Conservation (phyloP, 2,113 vertebrate genomes). For the Gila orcuttii region DNA sequence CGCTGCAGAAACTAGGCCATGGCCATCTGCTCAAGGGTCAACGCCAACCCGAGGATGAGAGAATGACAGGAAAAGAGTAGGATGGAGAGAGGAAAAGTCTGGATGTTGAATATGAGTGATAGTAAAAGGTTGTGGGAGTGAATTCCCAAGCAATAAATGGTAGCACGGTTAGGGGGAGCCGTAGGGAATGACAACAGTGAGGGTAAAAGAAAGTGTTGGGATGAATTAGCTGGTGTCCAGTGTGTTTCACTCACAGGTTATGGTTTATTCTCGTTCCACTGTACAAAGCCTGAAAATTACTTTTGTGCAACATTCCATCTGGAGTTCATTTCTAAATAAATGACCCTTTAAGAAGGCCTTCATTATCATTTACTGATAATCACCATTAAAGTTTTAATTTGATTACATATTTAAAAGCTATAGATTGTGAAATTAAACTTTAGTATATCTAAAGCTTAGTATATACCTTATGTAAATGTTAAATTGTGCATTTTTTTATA, state of each 20-base stretch:
- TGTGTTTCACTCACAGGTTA: not conserved
- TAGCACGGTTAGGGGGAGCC: not conserved
- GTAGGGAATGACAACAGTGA: not conserved
- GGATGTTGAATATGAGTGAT: not conserved
- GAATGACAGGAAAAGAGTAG: not conserved
- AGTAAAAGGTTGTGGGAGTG: not conserved
- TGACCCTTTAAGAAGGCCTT: not conserved
- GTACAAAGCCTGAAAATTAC: not conserved
- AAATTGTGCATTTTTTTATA: not conserved
- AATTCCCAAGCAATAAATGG: not conserved
- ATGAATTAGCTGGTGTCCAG: not conserved
- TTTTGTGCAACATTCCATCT: not conserved
- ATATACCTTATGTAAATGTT: not conserved
- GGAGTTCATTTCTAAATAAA: not conserved
- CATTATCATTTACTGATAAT: not conserved
- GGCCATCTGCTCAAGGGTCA: slow-evolving; percentile 39
- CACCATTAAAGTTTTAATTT: not conserved
- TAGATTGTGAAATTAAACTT: not conserved
- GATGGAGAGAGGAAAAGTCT: slow-evolving; percentile 1
- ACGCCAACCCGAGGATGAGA: not conserved
- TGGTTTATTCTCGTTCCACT: not conserved
- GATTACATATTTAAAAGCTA: not conserved
- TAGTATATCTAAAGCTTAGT: no score
- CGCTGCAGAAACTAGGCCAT: slow-evolving; percentile 51
- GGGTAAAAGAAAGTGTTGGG: not conserved